phyloP scores from a whole-genome alignment of 2,888 invertebrate genomes.

The Morpho helenor region DNA sequence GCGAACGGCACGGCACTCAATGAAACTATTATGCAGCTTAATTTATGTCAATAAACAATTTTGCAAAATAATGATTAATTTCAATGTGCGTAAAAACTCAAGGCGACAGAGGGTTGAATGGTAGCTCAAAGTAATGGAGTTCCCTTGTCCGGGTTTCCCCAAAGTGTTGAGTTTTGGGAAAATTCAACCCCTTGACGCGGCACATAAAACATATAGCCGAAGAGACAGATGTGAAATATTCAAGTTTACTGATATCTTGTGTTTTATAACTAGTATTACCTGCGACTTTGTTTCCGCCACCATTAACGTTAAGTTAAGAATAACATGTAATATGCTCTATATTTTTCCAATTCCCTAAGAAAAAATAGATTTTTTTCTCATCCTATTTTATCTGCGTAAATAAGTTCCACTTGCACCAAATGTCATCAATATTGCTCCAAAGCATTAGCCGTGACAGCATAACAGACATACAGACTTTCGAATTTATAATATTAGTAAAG shows the following conservation, averaged over 20 bases:
- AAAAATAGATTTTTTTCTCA: too few species aligned
- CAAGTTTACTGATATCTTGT: background rate
- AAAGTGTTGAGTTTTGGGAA: constrained; percentile 47
- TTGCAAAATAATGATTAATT: constrained; percentile 48
- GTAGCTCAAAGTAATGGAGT: constrained; percentile 65
- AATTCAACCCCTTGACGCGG: constrained; percentile 50
- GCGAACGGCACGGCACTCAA: too few species aligned
- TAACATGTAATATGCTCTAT: too few species aligned
- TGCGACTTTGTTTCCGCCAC: background rate
- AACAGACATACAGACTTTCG: too few species aligned
- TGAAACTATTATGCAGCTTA: too few species aligned
- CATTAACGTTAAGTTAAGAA: too few species aligned
- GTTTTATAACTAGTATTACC: background rate
- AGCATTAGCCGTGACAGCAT: too few species aligned
- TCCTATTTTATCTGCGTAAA: too few species aligned
- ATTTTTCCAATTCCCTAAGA: too few species aligned
- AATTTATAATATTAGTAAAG: too few species aligned
- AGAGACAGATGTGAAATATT: constrained; percentile 27
- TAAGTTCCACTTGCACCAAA: too few species aligned
- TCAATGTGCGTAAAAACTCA: constrained; percentile 41
- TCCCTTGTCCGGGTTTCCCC: constrained; percentile 52
- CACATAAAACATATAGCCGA: constrained; percentile 35
- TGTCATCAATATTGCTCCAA: too few species aligned
- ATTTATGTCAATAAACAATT: constrained; percentile 32
- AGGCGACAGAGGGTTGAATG: constrained; percentile 37